Evolutionary conservation across 2,888 invertebrate genomes (phyloP).

Genomic region (Drosophila demipolita): DNA sequence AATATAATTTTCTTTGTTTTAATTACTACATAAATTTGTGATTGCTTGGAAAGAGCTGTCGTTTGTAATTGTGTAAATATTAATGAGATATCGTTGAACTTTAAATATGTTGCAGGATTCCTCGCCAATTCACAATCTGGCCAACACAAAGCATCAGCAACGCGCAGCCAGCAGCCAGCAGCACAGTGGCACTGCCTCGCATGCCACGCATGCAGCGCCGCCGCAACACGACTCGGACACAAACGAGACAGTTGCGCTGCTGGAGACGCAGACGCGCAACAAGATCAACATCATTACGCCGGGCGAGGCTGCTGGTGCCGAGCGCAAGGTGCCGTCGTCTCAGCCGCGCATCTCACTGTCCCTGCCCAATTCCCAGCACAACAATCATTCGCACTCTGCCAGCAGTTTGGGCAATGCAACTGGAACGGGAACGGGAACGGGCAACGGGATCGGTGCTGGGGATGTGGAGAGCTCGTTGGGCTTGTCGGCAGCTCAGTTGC

Average conservation of each 20-base stretch:
- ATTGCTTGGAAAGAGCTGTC: not conserved
- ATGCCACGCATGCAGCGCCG: slow-evolving; percentile 61
- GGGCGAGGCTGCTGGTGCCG: slow-evolving; percentile 53
- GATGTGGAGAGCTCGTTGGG: slow-evolving; percentile 79
- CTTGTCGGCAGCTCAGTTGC: slow-evolving; percentile 81
- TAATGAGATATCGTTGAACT: not conserved
- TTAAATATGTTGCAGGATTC: slow-evolving; percentile 76
- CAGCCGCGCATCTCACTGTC: slow-evolving; percentile 51
- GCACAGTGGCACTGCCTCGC: slow-evolving; percentile 64
- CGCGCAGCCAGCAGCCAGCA: slow-evolving; percentile 75
- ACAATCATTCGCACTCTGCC: slow-evolving; percentile 42
- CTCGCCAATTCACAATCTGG: slow-evolving; percentile 85
- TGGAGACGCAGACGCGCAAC: slow-evolving; percentile 83
- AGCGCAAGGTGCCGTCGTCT: slow-evolving; percentile 42
- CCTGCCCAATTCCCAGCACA: slow-evolving; percentile 32
- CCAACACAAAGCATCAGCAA: slow-evolving; percentile 83
- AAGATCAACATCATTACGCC: slow-evolving; percentile 82
- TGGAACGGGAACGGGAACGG: slow-evolving; percentile 1
- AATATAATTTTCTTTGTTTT: no score
- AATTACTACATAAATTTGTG: not conserved
- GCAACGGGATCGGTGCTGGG: slow-evolving; percentile 13
- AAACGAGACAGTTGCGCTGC: slow-evolving; percentile 83
- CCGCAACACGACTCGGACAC: slow-evolving; percentile 69
- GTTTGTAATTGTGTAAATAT: not conserved
- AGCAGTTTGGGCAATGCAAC: slow-evolving; percentile 52